Conservation (phyloP, 2,113 vertebrate species). For the Ariopsis seemanni region DNA sequence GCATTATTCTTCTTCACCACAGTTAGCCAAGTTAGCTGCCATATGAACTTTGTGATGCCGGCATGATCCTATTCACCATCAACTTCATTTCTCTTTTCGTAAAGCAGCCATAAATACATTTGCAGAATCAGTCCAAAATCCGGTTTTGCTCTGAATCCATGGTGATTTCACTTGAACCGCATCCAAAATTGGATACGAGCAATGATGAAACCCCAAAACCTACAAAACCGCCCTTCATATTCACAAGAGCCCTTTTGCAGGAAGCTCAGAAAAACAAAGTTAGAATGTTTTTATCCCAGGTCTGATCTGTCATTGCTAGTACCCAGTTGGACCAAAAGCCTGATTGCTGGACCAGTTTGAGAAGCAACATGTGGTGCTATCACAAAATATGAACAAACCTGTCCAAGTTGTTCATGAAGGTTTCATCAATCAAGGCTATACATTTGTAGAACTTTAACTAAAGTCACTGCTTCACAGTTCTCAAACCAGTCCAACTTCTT, state of each 20-base stretch:
- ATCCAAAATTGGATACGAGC: background rate
- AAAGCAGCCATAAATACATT: background rate
- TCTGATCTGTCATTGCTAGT: constrained; percentile 30
- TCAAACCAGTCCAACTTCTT: constrained; percentile 21
- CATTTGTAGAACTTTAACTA: constrained; percentile 1
- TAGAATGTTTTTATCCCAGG: constrained; percentile 37
- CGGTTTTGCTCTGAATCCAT: background rate
- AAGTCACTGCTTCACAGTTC: constrained; percentile 23
- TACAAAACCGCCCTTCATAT: constrained; percentile 11
- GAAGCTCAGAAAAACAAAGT: constrained; percentile 9
- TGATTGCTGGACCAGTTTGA: background rate
- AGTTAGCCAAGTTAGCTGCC: constrained; percentile 46
- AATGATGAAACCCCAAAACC: background rate
- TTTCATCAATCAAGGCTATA: constrained; percentile 30
- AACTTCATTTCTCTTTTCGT: background rate
- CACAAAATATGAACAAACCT: background rate
- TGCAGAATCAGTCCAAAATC: background rate
- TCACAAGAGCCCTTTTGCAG: constrained; percentile 13
- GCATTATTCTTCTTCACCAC: constrained; percentile 31
- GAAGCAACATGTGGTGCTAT: background rate
- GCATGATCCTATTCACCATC: background rate
- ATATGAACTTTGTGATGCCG: constrained; percentile 22
- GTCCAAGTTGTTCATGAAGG: background rate
- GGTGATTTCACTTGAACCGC: background rate
- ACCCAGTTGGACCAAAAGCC: constrained; percentile 19